A percentile compares a stretch with the other conserved stretches of the same genome.
Evolutionary conservation across 2,888 invertebrate species (phyloP).

Genomic region (Smittia sp.): DNA sequence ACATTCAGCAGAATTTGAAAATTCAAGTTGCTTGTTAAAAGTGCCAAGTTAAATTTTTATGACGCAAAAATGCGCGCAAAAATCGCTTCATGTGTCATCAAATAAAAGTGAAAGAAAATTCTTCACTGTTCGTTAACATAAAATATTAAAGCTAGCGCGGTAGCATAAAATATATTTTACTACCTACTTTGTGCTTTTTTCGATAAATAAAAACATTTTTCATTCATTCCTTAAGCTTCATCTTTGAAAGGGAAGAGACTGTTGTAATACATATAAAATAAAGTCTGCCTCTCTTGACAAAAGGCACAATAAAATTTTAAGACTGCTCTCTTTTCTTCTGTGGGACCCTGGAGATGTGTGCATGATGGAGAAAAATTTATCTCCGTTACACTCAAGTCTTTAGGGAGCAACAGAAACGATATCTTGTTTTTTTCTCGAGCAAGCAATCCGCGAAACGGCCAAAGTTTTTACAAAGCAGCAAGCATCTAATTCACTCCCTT

Average conservation of each 20-base stretch:
- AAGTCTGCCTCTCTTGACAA: neutral
- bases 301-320: slow-evolving; percentile 24
- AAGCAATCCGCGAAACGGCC: too few relatives aligned
- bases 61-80: neutral
- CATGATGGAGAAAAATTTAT: slow-evolving; percentile 5
- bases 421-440: too few relatives aligned
- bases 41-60: too few relatives aligned
- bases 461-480: neutral
- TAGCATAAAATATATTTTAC: slow-evolving; percentile 25
- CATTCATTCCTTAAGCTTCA: slow-evolving; percentile 14
- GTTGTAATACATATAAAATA: neutral
- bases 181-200: slow-evolving; percentile 28
- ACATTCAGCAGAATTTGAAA: too few relatives aligned
- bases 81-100: slow-evolving; percentile 37
- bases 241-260: neutral
- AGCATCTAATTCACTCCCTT: neutral
- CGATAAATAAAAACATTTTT: slow-evolving; percentile 40
- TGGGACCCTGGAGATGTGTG: neutral
- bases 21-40: too few relatives aligned
- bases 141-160: slow-evolving; percentile 32
- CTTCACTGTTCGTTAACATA: slow-evolving; percentile 21
- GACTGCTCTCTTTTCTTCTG: neutral
- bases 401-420: too few relatives aligned
- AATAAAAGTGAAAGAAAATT: slow-evolving; percentile 12
- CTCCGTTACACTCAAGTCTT: neutral